Percentiles rank a stretch among this genome's conserved stretches.
phyloP scores from a whole-genome alignment of 2,797 vertebrate genomes.

The Pantherophis alleghaniensis region DNA sequence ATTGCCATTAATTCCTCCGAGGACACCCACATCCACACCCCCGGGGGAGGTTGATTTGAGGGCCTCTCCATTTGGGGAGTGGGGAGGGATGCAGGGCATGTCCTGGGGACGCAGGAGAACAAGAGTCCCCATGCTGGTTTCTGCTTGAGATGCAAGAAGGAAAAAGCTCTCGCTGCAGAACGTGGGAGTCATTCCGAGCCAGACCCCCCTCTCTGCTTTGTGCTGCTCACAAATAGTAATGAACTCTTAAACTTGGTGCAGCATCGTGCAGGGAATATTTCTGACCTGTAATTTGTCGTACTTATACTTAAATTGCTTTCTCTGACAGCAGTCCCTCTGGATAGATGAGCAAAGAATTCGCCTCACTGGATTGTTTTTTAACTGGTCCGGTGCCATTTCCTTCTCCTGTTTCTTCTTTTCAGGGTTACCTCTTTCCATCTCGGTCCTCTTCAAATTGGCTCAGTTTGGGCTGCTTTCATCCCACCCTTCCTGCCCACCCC shows the following conservation, averaged over 20 bases:
- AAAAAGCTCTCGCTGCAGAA: background rate
- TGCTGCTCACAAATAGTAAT: background rate
- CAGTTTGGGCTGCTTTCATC: background rate
- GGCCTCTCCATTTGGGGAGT: background rate
- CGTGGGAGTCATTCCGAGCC: no score
- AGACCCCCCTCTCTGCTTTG: background rate
- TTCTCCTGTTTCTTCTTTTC: background rate
- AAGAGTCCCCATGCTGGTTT: background rate
- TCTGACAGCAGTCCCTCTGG: background rate
- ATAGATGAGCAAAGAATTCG: background rate
- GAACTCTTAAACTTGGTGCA: background rate
- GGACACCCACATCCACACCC: background rate
- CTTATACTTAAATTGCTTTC: background rate
- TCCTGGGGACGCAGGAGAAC: background rate
- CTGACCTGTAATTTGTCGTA: background rate
- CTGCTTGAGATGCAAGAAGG: background rate
- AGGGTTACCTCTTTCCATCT: background rate
- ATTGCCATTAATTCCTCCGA: background rate
- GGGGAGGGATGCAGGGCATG: background rate
- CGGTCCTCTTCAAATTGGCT: background rate
- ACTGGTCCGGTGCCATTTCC: background rate
- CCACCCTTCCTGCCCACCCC: background rate
- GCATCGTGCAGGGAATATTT: background rate
- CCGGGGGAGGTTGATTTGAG: rapidly evolving
- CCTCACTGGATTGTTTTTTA: background rate